Percentiles rank a stretch among this genome's conserved stretches.
These are phyloP conservation scores for Tanytarsus gracilentus DNA, from an alignment of 2,888 invertebrate genomes.

Conservation along the genomic window DNA sequence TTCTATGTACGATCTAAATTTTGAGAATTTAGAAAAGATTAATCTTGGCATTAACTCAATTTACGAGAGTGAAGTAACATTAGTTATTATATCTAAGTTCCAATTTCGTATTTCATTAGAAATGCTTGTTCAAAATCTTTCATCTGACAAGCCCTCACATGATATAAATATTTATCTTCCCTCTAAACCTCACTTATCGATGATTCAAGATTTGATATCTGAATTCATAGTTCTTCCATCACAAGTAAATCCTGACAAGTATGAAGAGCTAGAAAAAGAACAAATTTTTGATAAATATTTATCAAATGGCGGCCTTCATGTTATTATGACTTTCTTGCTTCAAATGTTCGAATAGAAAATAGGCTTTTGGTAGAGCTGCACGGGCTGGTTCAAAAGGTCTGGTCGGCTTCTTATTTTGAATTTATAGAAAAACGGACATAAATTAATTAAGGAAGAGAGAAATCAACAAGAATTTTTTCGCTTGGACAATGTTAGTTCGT, in stretches of 20 bases:
- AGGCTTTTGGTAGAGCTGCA: conserved; percentile 40
- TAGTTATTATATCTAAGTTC: background rate
- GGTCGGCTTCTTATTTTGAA: background rate
- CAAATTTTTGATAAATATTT: conserved; percentile 32
- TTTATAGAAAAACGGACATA: background rate
- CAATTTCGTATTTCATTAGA: background rate
- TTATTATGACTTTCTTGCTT: conserved; percentile 39
- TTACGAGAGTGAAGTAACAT: background rate
- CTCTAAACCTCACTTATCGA: background rate
- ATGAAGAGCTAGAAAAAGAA: too few species aligned
- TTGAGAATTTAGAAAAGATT: background rate
- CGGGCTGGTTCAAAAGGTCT: conserved; percentile 38
- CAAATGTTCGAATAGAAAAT: conserved; percentile 38
- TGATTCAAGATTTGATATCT: too few species aligned
- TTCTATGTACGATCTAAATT: background rate
- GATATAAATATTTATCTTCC: background rate
- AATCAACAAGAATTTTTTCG: background rate
- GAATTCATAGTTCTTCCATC: too few species aligned
- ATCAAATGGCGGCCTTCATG: conserved; percentile 38
- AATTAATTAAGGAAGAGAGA: background rate
- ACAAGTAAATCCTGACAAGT: too few species aligned
- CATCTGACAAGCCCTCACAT: background rate
- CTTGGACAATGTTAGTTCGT: background rate
- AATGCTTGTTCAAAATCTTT: background rate
- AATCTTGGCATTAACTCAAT: background rate